These are phyloP conservation scores for Cassiopea andromeda DNA, from an alignment of 30 jellyfish, hydroid and myxozoan species.

Conservation along the genomic window DNA sequence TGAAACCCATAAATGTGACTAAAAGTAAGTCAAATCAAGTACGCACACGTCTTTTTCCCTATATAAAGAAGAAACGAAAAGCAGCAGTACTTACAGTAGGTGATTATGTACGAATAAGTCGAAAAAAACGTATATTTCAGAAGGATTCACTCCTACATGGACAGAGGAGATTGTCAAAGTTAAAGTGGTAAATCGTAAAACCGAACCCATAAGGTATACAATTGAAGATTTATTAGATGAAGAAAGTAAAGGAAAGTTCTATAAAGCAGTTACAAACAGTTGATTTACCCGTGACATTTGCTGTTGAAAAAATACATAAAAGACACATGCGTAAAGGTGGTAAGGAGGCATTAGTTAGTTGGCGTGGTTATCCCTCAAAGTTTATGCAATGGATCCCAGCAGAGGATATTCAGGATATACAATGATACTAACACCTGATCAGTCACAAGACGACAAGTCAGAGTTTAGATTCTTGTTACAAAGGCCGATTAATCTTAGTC, in stretches of 20 bases:
- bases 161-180: not conserved
- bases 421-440: not conserved
- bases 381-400: not conserved
- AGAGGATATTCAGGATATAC: not conserved
- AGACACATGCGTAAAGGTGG: not conserved
- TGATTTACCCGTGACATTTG: not conserved
- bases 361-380: slow-evolving; percentile 3
- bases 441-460: not conserved
- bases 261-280: not conserved
- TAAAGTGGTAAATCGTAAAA: not conserved
- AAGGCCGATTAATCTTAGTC: not conserved
- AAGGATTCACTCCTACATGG: not conserved
- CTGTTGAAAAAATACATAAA: not conserved
- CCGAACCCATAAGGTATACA: not conserved
- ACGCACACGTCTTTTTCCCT: not conserved
- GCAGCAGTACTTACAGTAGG: not conserved
- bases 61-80: not conserved
- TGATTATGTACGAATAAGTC: not conserved
- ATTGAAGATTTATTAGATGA: not conserved
- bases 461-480: not conserved
- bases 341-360: not conserved
- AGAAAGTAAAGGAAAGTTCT: not conserved
- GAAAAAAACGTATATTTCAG: not conserved
- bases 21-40: not conserved
- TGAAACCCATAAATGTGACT: not conserved